These are phyloP conservation scores for Creontiades dilutus DNA, from an alignment of 2,888 invertebrate species.

Conservation along the genomic window DNA sequence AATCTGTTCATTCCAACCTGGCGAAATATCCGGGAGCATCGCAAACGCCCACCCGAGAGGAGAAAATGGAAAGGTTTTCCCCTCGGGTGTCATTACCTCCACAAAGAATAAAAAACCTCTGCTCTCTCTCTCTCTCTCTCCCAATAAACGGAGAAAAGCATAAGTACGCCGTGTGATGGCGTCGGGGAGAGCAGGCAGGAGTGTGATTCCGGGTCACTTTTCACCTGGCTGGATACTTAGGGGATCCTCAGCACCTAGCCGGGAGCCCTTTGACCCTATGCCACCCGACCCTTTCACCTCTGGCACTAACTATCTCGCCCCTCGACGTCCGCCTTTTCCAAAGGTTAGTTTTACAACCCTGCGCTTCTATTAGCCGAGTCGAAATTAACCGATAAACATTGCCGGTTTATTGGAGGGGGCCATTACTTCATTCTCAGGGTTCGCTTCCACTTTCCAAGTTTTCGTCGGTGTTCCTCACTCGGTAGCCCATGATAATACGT, in stretches of 20 bases:
- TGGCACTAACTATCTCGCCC: neutral
- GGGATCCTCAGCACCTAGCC: neutral
- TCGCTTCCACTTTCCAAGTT: no score
- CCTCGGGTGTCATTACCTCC: constrained; percentile 11
- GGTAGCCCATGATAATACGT: no score
- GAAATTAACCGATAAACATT: constrained; percentile 17
- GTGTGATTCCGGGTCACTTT: constrained; percentile 15
- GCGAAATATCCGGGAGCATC: neutral
- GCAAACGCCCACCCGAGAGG: neutral
- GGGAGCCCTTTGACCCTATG: constrained; percentile 23
- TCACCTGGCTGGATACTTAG: constrained; percentile 8
- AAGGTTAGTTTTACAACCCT: constrained; percentile 1
- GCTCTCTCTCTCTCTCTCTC: neutral
- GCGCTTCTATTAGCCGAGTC: neutral
- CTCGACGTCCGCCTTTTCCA: constrained; percentile 2
- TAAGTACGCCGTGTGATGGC: constrained; percentile 16
- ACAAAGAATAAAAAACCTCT: neutral
- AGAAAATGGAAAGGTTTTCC: neutral
- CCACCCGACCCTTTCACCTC: constrained; percentile 16
- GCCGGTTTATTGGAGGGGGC: no score
- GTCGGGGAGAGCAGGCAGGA: neutral
- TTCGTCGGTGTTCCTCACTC: no score
- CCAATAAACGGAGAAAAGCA: constrained; percentile 5
- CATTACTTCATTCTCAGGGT: no score
- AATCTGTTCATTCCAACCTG: neutral